Percentiles rank a stretch among this genome's conserved stretches.
These are phyloP conservation scores for Drosophila hawaiiensis DNA, from an alignment of 2,888 invertebrate species.

Conservation along the genomic window DNA sequence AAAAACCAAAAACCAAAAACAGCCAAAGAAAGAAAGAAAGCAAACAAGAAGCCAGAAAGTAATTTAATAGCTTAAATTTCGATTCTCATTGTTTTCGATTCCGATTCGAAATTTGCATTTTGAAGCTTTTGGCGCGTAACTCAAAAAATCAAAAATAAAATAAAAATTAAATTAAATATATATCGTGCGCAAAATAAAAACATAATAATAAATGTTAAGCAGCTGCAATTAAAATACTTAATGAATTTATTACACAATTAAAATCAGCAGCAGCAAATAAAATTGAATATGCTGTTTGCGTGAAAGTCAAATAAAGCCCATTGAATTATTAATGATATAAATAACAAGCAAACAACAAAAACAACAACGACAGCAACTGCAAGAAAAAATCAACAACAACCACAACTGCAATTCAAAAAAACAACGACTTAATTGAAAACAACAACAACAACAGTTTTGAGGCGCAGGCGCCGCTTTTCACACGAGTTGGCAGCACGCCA, in stretches of 20 bases:
- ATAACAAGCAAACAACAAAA: slow-evolving; percentile 33
- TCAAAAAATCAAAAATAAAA: slow-evolving; percentile 29
- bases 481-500: slow-evolving; percentile 73
- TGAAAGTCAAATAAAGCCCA: slow-evolving; percentile 65
- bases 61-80: slow-evolving; percentile 51
- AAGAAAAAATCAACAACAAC: slow-evolving; percentile 12
- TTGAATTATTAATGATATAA: slow-evolving; percentile 71
- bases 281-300: slow-evolving; percentile 70
- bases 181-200: slow-evolving; percentile 31
- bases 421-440: slow-evolving; percentile 53
- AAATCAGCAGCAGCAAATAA: slow-evolving; percentile 37
- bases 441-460: slow-evolving; percentile 11
- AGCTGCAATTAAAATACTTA: slow-evolving; percentile 73
- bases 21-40: slow-evolving; percentile 52
- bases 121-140: slow-evolving; percentile 55
- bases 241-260: slow-evolving; percentile 80
- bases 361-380: slow-evolving; percentile 11
- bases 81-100: slow-evolving; percentile 54
- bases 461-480: slow-evolving; percentile 77
- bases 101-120: slow-evolving; percentile 27
- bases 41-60: slow-evolving; percentile 53
- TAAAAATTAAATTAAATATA: background rate
- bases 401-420: slow-evolving; percentile 20
- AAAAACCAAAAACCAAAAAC: slow-evolving; percentile 18
- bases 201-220: slow-evolving; percentile 58